Percentiles rank a stretch among this genome's conserved stretches.
These are phyloP conservation scores for Allobates femoralis DNA, from an alignment of 2,797 vertebrate genomes.

Conservation along the genomic window DNA sequence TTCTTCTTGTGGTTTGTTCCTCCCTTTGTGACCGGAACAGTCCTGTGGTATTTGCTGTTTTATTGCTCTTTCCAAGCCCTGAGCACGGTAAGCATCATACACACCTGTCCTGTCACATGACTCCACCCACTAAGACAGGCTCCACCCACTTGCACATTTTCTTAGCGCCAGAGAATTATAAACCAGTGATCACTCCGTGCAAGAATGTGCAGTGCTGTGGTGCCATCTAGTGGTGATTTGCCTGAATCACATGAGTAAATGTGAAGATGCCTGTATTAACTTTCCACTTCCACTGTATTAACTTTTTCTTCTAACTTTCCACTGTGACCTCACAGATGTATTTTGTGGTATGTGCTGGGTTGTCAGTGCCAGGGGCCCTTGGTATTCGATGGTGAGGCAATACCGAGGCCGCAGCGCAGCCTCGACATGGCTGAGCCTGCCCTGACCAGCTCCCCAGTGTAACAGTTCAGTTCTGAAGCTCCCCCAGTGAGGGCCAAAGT, in stretches of 20 bases:
- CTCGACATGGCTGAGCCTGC: too few species aligned
- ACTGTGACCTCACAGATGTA: too few species aligned
- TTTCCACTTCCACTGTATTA: too few species aligned
- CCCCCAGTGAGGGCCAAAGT: too few species aligned
- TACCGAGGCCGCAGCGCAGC: too few species aligned
- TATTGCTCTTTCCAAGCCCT: slow-evolving; percentile 94
- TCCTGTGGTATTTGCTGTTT: slow-evolving; percentile 90
- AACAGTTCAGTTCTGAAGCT: too few species aligned
- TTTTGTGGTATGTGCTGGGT: too few species aligned
- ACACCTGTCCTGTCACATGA: background rate
- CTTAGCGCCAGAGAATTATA: background rate
- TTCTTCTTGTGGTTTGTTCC: slow-evolving; percentile 96
- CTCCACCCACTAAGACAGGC: background rate
- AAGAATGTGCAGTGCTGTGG: background rate
- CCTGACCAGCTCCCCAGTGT: too few species aligned
- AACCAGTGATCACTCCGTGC: too few species aligned
- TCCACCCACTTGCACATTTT: background rate
- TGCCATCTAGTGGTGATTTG: background rate
- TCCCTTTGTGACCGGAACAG: slow-evolving; percentile 80
- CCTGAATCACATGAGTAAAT: background rate
- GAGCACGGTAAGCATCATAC: slow-evolving; percentile 83
- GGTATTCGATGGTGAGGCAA: too few species aligned
- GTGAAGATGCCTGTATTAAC: too few species aligned
- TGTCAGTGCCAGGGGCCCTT: too few species aligned
- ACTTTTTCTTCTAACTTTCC: background rate